A percentile compares a stretch with the other conserved stretches of the same genome.
Conservation (phyloP, 1,140 invertebrate genomes). For the Trissolcus basalis region DNA sequence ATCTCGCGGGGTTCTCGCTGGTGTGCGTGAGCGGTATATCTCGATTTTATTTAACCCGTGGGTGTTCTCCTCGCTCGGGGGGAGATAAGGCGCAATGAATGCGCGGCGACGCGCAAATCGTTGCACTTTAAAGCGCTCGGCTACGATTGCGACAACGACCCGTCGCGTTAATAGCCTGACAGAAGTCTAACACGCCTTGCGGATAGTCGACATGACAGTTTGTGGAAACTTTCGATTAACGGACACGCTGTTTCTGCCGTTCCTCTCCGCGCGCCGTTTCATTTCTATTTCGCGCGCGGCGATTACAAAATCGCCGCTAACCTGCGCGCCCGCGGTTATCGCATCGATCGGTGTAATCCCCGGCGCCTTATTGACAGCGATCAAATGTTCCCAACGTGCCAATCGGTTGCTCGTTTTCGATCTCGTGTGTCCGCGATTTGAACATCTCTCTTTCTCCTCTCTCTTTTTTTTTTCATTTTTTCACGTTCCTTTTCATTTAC, state of each 20-base stretch:
- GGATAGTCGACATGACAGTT: slow-evolving; percentile 59
- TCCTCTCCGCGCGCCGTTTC: slow-evolving; percentile 32
- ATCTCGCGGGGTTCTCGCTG: slow-evolving; percentile 14
- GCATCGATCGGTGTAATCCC: slow-evolving; percentile 18
- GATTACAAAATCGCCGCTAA: too few relatives aligned
- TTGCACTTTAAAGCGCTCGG: slow-evolving; percentile 57
- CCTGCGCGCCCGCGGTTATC: too few relatives aligned
- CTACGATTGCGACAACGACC: slow-evolving; percentile 59
- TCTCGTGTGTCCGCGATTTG: too few relatives aligned
- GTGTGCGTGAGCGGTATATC: slow-evolving; percentile 56
- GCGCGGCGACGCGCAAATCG: slow-evolving; percentile 57
- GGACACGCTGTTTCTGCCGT: slow-evolving; percentile 58
- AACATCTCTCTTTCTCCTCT: too few relatives aligned
- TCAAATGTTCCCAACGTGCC: slow-evolving; percentile 2
- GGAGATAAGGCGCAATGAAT: slow-evolving; percentile 51
- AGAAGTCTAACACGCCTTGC: slow-evolving; percentile 57
- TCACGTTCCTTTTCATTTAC: too few relatives aligned
- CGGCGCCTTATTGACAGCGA: slow-evolving; percentile 24
- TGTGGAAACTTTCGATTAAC: slow-evolving; percentile 62
- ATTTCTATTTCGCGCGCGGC: slow-evolving; percentile 16
- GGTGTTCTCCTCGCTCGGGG: slow-evolving; percentile 54
- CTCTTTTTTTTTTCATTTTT: too few relatives aligned
- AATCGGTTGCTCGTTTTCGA: too few relatives aligned
- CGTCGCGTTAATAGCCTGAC: slow-evolving; percentile 58
- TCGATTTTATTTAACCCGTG: slow-evolving; percentile 56